These are phyloP conservation scores for Recurvirostra avosetta DNA, from an alignment of 2,113 vertebrate species.

Conservation along the genomic window DNA sequence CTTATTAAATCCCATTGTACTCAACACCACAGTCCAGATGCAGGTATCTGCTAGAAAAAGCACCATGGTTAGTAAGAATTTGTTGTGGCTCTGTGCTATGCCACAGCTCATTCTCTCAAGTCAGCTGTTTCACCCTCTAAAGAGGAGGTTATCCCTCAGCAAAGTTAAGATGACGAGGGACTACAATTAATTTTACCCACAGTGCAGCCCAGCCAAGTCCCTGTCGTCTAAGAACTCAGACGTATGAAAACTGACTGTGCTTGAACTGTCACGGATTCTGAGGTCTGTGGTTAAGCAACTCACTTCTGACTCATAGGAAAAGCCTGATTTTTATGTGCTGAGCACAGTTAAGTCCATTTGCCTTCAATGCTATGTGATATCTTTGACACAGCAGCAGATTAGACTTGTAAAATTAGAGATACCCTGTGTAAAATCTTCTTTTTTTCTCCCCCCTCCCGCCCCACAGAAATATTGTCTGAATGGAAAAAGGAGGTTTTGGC, in stretches of 20 bases:
- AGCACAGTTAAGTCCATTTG: not conserved
- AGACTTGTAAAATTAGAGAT: not conserved
- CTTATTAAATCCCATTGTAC: slow-evolving; percentile 30
- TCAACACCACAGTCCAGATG: not conserved
- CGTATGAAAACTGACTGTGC: not conserved
- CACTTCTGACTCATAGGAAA: not conserved
- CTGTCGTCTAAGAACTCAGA: not conserved
- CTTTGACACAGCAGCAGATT: not conserved
- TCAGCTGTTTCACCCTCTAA: not conserved
- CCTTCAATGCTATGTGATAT: not conserved
- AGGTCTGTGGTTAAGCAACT: not conserved
- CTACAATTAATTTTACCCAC: slow-evolving; percentile 5
- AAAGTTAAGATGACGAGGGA: not conserved
- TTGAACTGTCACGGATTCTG: not conserved
- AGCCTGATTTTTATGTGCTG: not conserved
- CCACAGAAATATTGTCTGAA: not conserved
- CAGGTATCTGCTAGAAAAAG: slow-evolving; percentile 19
- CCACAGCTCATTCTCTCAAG: not conserved
- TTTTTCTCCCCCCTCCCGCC: too few relatives aligned
- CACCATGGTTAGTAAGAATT: not conserved
- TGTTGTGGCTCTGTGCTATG: not conserved
- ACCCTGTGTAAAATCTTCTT: not conserved
- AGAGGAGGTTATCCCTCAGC: not conserved
- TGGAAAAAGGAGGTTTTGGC: not conserved
- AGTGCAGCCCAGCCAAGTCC: not conserved